A percentile compares a stretch with the other conserved stretches of the same genome.
These are phyloP conservation scores for Eilema caniola DNA, from an alignment of 2,888 invertebrate genomes.

Conservation along the genomic window DNA sequence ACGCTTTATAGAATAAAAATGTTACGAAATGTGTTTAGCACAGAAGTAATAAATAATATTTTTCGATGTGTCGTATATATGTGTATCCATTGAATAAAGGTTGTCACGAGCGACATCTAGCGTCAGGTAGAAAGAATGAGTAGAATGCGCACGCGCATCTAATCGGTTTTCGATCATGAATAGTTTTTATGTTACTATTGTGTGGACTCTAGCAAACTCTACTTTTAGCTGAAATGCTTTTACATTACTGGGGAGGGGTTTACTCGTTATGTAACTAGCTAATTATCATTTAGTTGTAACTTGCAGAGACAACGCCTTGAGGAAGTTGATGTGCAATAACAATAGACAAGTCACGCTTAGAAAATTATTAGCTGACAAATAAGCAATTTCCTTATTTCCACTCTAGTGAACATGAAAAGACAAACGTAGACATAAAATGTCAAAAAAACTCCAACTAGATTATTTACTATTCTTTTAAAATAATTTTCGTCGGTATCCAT, in stretches of 20 bases:
- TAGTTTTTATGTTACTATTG: slow-evolving; percentile 47
- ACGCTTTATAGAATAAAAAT: slow-evolving; percentile 84
- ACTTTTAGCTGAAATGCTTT: slow-evolving; percentile 38
- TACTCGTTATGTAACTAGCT: slow-evolving; percentile 50
- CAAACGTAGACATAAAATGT: slow-evolving; percentile 49
- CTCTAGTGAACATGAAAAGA: slow-evolving; percentile 67
- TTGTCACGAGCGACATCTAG: slow-evolving; percentile 71
- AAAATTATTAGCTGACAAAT: slow-evolving; percentile 74
- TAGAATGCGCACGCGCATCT: slow-evolving; percentile 75
- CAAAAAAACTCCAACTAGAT: slow-evolving; percentile 37
- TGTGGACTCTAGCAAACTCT: slow-evolving; percentile 41
- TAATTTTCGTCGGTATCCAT: too few species aligned
- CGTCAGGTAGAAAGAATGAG: slow-evolving; percentile 60
- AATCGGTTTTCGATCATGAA: slow-evolving; percentile 58
- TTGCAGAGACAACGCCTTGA: slow-evolving; percentile 69
- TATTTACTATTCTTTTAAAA: slow-evolving; percentile 24
- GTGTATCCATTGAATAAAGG: slow-evolving; percentile 55
- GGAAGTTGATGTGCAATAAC: slow-evolving; percentile 77
- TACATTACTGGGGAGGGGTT: slow-evolving; percentile 38
- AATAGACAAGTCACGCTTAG: slow-evolving; percentile 77
- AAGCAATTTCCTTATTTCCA: slow-evolving; percentile 78
- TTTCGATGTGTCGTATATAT: slow-evolving; percentile 45
- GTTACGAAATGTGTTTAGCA: slow-evolving; percentile 83
- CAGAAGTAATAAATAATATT: slow-evolving; percentile 76
- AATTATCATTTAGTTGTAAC: slow-evolving; percentile 68